A percentile compares a stretch with the other conserved stretches of the same genome.
phyloP scores from a whole-genome alignment of 2,113 vertebrate species.

The Choloepus hoffmanni region DNA sequence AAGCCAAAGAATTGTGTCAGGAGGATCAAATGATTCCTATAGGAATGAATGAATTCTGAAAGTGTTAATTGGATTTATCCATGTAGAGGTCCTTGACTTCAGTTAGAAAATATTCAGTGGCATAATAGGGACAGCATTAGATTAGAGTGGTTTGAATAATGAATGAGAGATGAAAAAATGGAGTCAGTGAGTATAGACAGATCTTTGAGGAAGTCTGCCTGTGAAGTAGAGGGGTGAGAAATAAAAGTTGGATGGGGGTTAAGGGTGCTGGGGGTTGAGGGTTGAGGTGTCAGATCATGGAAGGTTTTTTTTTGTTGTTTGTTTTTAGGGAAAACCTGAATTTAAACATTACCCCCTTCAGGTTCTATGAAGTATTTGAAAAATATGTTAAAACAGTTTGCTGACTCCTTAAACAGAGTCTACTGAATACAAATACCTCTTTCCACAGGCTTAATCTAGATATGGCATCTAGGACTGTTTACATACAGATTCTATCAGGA shows the following conservation, averaged over 20 bases:
- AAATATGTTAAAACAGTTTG: background rate
- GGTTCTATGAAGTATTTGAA: background rate
- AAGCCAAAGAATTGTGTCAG: background rate
- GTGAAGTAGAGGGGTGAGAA: background rate
- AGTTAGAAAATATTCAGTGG: background rate
- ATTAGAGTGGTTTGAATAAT: background rate
- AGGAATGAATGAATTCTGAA: background rate
- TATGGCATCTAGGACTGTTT: background rate
- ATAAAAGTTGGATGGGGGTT: background rate
- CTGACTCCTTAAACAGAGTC: background rate
- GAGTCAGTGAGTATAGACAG: background rate
- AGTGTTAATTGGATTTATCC: background rate
- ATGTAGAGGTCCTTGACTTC: background rate
- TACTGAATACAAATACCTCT: background rate
- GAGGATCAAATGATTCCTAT: background rate
- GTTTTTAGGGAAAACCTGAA: background rate
- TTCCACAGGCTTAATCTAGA: background rate
- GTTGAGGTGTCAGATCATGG: background rate
- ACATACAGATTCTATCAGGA: background rate
- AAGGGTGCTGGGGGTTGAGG: background rate
- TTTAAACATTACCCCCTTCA: background rate
- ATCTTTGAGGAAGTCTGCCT: slow-evolving; percentile 8
- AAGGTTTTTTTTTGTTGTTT: background rate
- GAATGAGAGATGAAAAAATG: background rate
- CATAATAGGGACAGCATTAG: background rate